phyloP scores from a whole-genome alignment of 2,888 invertebrate species.

The Eristalinus sepulchralis region DNA sequence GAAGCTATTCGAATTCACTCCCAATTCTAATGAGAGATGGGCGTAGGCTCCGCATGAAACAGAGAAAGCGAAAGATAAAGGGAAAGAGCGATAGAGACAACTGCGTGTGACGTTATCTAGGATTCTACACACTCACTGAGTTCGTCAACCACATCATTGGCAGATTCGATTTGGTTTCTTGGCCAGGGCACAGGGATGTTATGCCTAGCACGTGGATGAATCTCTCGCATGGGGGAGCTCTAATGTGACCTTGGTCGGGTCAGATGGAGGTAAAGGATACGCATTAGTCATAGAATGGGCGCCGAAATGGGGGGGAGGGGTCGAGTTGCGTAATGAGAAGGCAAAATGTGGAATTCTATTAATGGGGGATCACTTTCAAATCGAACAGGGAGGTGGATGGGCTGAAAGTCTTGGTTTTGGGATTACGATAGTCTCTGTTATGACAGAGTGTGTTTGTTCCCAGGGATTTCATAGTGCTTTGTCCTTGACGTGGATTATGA shows the following conservation, averaged over 20 bases:
- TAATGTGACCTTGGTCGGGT: slow-evolving; percentile 58
- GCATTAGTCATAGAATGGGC: background rate
- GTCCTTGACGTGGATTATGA: background rate
- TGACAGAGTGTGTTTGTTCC: background rate
- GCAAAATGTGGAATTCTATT: background rate
- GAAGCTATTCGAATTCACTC: background rate
- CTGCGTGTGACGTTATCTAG: background rate
- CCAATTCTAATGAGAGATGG: background rate
- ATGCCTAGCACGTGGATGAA: slow-evolving; percentile 32
- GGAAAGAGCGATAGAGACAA: background rate
- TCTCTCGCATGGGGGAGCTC: slow-evolving; percentile 53
- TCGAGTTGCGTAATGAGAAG: too few species aligned
- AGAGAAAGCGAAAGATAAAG: background rate
- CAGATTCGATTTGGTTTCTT: slow-evolving; percentile 43
- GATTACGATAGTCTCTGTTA: background rate
- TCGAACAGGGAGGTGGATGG: background rate
- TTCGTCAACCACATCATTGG: slow-evolving; percentile 36
- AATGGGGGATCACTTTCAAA: background rate
- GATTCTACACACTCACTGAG: background rate
- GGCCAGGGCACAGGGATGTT: background rate
- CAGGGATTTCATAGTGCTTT: background rate
- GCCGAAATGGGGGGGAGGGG: background rate
- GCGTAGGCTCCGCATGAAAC: background rate
- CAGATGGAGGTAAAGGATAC: background rate
- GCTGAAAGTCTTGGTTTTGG: background rate